phyloP scores from a whole-genome alignment of 2,797 vertebrate genomes.

The Paguma larvata region DNA sequence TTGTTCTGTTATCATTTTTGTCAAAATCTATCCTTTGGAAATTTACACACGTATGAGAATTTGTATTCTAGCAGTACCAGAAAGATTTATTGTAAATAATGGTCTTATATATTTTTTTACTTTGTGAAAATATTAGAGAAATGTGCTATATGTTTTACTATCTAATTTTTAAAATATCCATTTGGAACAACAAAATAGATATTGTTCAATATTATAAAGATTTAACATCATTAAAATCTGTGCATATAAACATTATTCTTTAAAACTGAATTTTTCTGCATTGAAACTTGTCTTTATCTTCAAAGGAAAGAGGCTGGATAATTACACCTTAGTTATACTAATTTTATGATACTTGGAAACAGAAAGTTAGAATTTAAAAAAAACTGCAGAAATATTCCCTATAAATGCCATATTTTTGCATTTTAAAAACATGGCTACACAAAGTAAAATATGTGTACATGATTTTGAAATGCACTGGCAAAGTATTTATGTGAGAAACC shows the following conservation, averaged over 20 bases:
- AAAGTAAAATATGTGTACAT: not conserved
- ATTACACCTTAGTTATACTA: not conserved
- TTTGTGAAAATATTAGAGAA: not conserved
- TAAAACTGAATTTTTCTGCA: not conserved
- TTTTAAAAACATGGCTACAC: not conserved
- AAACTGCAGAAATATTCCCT: not conserved
- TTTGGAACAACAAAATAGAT: not conserved
- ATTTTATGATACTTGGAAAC: not conserved
- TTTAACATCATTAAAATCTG: not conserved
- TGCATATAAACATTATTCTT: not conserved
- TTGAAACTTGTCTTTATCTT: not conserved
- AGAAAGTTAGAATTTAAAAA: not conserved
- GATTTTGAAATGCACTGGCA: not conserved
- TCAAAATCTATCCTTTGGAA: not conserved
- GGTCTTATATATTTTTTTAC: not conserved
- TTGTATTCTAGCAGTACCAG: not conserved
- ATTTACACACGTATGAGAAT: not conserved
- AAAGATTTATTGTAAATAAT: not conserved
- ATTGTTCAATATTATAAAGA: not conserved
- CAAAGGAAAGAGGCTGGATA: not conserved
- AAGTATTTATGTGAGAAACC: not conserved
- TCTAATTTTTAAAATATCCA: not conserved
- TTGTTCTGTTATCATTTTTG: not conserved
- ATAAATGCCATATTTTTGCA: not conserved
- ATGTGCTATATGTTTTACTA: not conserved